Evolutionary conservation across 2,888 invertebrate genomes (phyloP), one percentile per base, ranked within the genome.

Genomic region (Eupeodes latifasciatus): DNA sequence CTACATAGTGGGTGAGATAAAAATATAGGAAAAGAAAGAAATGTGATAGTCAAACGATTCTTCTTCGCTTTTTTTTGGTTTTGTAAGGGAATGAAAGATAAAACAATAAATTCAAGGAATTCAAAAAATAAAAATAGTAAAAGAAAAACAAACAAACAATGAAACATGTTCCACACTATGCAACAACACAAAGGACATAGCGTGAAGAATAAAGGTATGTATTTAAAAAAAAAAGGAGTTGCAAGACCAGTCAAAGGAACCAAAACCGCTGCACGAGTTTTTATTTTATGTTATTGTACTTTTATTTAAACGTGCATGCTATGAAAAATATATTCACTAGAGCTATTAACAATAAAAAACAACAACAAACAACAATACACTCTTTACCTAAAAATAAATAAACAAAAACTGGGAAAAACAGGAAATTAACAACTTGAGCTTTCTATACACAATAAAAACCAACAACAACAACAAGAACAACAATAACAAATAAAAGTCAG

Each of bases 391-490:
- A 59, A 83, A 71, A 62, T 64, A 71, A 77, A 59, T 47, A 55
- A 36, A 66, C 16, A 69, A 16, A 71, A 47, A 49, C 71, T 57
- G 61, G 81, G 78, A 16, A 77, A 67, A 84, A 87, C 87, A 87
- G 87, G 87, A 87, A 87, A 84, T 87, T 87, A 84, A 87, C 84
- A 87, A 87, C 80, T 86, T 72, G 82, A 75, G 82, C 86, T 86
- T 27, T 27, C 86, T 86, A n/a, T 62, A 76, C 69, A 86, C 85
- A 85, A 78, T 67, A 55, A 57, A 51, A 85, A 55, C 66, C 66
- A 66, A 66, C 66, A 66, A 53, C 51, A 76, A 62, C 62, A 44
- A 66, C 66, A 66, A 66, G 47, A 66, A 53, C 51, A 76, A 62
- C 62, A 44, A 66, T 34, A 64, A 62, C 14, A 51, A 72, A 59